phyloP scores from a whole-genome alignment of 2,797 vertebrate genomes.

The Champsocephalus esox region DNA sequence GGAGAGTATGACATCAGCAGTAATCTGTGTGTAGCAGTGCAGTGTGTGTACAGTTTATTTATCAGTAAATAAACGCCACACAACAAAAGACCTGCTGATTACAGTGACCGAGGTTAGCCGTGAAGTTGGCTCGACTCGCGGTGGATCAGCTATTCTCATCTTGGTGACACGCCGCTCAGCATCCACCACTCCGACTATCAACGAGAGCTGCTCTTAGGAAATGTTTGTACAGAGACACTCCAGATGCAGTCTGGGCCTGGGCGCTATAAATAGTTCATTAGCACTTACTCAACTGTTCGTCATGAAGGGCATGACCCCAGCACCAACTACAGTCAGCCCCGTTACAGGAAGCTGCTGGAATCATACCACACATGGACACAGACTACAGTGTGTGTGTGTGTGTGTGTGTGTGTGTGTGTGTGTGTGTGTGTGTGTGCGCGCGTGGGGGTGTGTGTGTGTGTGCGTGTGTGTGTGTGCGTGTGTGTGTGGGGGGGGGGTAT shows the following conservation, averaged over 20 bases:
- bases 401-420: not conserved
- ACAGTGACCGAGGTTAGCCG: too few relatives aligned
- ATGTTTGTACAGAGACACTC: constrained; percentile 9
- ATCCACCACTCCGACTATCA: not conserved
- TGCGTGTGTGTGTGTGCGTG: too few relatives aligned
- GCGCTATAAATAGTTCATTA: constrained; percentile 25
- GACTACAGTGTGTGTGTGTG: not conserved
- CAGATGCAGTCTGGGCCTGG: not conserved
- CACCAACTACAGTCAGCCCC: not conserved
- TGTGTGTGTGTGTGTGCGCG: constrained; percentile 7
- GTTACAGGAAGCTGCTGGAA: not conserved
- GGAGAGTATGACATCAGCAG: too few relatives aligned
- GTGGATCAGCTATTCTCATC: too few relatives aligned
- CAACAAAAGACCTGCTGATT: too few relatives aligned
- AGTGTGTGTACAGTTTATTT: too few relatives aligned
- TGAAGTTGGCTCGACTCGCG: too few relatives aligned
- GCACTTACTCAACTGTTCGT: constrained; percentile 1
- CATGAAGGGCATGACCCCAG: constrained; percentile 4
- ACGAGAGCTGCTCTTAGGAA: not conserved
- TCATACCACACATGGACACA: constrained; percentile 32
- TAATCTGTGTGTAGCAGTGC: too few relatives aligned
- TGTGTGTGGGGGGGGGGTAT: too few relatives aligned
- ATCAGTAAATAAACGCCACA: too few relatives aligned
- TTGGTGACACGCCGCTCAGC: too few relatives aligned
- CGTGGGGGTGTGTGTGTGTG: not conserved